Evolutionary conservation across 2,797 vertebrate species (phyloP).

Genomic region (Gouania willdenowi): DNA sequence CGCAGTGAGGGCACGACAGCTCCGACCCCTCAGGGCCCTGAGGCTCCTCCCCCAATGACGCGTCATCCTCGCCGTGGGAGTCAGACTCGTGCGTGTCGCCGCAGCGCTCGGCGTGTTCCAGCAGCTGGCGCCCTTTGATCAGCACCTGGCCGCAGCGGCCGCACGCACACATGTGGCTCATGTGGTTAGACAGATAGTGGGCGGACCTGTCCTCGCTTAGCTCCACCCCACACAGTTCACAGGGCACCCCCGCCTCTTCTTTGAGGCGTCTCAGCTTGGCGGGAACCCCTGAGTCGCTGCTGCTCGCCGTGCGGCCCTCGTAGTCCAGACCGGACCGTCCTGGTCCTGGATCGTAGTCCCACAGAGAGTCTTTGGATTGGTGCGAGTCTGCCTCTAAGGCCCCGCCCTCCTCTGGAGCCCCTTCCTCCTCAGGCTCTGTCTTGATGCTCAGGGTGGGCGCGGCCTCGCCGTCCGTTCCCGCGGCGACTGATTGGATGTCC

Average conservation of each 20-base stretch:
- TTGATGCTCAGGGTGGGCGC: slow-evolving; percentile 83
- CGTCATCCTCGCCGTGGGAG: slow-evolving; percentile 77
- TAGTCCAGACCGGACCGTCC: slow-evolving; percentile 55
- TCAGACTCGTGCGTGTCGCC: slow-evolving; percentile 89
- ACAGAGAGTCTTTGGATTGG: slow-evolving; percentile 66
- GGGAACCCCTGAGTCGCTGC: slow-evolving; percentile 51
- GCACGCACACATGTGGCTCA: slow-evolving; percentile 95
- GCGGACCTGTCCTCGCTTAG: slow-evolving; percentile 88
- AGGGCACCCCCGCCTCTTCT: slow-evolving; percentile 72
- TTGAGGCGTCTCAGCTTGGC: slow-evolving; percentile 61
- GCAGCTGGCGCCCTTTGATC: slow-evolving; percentile 92
- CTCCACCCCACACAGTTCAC: slow-evolving; percentile 88
- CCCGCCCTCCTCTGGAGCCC: slow-evolving; percentile 80
- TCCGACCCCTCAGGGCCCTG: slow-evolving; percentile 74
- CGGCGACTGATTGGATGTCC: slow-evolving; percentile 56
- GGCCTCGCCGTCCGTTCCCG: slow-evolving; percentile 73
- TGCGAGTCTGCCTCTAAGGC: slow-evolving; percentile 79
- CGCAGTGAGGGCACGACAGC: slow-evolving; percentile 89
- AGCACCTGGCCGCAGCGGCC: slow-evolving; percentile 95
- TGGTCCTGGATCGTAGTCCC: slow-evolving; percentile 58
- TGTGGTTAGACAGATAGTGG: slow-evolving; percentile 95
- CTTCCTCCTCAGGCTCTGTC: slow-evolving; percentile 85
- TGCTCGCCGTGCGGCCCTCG: slow-evolving; percentile 56
- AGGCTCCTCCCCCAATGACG: slow-evolving; percentile 71
- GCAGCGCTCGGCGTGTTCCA: slow-evolving; percentile 93